A percentile compares a stretch with the other conserved stretches of the same genome.
These are phyloP conservation scores for Pseudomugil tenellus DNA, from an alignment of 2,797 vertebrate species.

Conservation along the genomic window DNA sequence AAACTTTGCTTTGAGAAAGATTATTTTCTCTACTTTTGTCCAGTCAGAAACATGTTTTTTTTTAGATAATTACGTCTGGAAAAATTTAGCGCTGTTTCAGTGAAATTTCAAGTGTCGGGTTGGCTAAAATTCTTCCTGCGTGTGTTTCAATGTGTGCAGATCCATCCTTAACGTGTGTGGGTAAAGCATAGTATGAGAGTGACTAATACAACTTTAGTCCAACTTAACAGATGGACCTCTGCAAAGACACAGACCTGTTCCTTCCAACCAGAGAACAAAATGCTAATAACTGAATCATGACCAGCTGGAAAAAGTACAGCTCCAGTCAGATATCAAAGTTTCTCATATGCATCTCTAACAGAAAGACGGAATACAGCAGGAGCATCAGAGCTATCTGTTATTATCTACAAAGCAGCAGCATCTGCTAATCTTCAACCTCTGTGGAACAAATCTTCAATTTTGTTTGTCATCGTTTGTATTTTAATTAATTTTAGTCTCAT, in stretches of 20 bases:
- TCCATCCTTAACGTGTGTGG: constrained; percentile 13
- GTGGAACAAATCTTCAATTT: constrained; percentile 35
- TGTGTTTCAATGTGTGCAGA: constrained; percentile 11
- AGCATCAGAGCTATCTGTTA: constrained; percentile 36
- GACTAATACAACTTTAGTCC: constrained; percentile 37
- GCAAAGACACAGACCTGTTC: constrained; percentile 52
- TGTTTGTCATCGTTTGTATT: constrained; percentile 48
- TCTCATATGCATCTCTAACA: constrained; percentile 47
- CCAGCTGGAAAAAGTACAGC: constrained; percentile 36
- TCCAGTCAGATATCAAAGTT: constrained; percentile 24
- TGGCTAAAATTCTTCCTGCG: constrained; percentile 6
- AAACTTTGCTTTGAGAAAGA: constrained; percentile 6
- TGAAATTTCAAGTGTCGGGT: constrained; percentile 22
- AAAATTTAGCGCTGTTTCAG: background rate
- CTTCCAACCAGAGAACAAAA: constrained; percentile 46
- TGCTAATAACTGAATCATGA: constrained; percentile 19
- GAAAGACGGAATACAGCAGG: constrained; percentile 22
- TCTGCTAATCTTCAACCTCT: constrained; percentile 14
- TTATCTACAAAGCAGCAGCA: constrained; percentile 44
- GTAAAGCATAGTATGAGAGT: constrained; percentile 14
- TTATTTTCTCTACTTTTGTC: background rate
- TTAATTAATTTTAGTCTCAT: constrained; percentile 42
- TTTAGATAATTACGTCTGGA: background rate
- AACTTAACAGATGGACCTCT: constrained; percentile 62
- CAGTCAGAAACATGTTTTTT: background rate